Base-by-base conservation (phyloP, 1,140 invertebrate species). In the Caerostris extrusa region DNA sequence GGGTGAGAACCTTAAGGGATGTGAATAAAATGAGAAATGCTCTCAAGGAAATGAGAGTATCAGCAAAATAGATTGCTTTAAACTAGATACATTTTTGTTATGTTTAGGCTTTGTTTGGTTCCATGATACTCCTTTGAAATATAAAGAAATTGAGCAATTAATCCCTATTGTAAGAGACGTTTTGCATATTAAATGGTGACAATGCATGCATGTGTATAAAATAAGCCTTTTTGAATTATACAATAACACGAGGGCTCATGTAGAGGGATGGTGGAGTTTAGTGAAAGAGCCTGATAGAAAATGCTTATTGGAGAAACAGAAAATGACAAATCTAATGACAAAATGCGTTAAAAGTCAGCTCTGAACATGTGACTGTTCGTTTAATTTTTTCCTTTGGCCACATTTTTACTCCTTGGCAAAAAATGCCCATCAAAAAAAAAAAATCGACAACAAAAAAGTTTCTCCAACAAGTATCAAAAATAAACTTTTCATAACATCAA, bases 381-480 rank as follows among this genome's bases (percentile, higher is more conserved):
- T 90, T 83, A 57, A 64, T 85, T 53, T 56, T 89, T 57, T 94
- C 83, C 83, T 94, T 93, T 94, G 91, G 94, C 94, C 94, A 94
- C 93, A 94, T 93, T 93, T 94, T 93, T 93, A 93, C 93, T 94
- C 93, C 91, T 94, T 91, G 94, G 90, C 90, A 93, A 93, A 93
- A 93, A 94, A 91, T 93, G 94, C 94, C 90, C 85, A 77, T 93
- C 89, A 94, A 91, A 94, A 94, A 34, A 34, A n/a, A 34, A 34
- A 95, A 96, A 96, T 95, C 95, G 94, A 95, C 95, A 95, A 95
- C 95, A 95, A 96, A 96, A 96, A 96, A 95, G 95, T 96, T 96
- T 95, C 95, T 95, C 96, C 96, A 96, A 96, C 96, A 96, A 96
- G 96, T 96, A 96, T 96, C 96, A 96, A 96, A 96, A 96, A 96